A percentile compares a stretch with the other conserved stretches of the same genome.
phyloP scores from a whole-genome alignment of 2,888 invertebrate species.

The Idaea straminata region DNA sequence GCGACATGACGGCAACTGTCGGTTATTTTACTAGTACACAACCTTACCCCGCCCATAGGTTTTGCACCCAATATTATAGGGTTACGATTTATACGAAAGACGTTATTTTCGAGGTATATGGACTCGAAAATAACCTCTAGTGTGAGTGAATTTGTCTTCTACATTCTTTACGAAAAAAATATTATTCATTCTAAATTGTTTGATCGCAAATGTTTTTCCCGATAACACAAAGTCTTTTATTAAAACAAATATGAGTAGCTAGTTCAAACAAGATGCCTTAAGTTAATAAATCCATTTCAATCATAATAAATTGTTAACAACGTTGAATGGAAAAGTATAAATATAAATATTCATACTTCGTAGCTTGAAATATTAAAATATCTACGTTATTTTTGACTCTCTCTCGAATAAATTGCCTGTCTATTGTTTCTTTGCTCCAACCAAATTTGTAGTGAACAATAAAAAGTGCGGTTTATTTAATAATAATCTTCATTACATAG shows the following conservation, averaged over 20 bases:
- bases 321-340: not conserved
- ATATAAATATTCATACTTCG: not conserved
- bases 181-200: constrained; percentile 29
- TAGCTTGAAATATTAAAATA: constrained; percentile 35
- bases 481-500: constrained; percentile 10
- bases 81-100: too few relatives aligned
- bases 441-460: constrained; percentile 43
- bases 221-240: too few relatives aligned
- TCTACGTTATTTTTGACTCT: constrained; percentile 43
- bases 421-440: constrained; percentile 54
- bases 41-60: too few relatives aligned
- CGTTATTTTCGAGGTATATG: too few relatives aligned
- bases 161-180: too few relatives aligned
- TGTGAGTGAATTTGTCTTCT: too few relatives aligned
- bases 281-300: not conserved
- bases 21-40: too few relatives aligned
- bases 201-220: not conserved
- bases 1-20: too few relatives aligned
- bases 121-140: too few relatives aligned
- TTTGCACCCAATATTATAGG: too few relatives aligned
- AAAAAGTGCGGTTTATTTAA: constrained; percentile 22
- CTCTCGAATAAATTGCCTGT: constrained; percentile 53
- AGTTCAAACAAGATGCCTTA: too few relatives aligned
- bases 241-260: too few relatives aligned
- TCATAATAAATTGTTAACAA: not conserved